These are phyloP conservation scores for Lycodopsis pacificus DNA, from an alignment of 2,797 vertebrate genomes.

Conservation along the genomic window DNA sequence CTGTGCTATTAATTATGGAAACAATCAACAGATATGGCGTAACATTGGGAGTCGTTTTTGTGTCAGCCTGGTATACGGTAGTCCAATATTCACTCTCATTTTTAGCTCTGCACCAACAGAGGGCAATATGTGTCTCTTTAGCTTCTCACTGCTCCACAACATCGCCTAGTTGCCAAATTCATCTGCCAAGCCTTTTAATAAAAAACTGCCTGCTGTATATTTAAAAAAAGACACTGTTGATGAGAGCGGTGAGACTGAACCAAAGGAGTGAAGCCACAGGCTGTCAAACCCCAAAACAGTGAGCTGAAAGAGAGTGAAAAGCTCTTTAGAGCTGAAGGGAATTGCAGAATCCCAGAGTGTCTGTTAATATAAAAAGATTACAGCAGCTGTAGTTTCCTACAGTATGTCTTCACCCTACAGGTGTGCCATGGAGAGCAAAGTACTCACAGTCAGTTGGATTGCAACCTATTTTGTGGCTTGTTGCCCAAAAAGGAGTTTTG, in stretches of 20 bases:
- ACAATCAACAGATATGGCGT: neutral
- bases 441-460: neutral
- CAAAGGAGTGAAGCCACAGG: neutral
- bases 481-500: neutral
- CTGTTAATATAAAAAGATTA: neutral
- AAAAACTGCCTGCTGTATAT: neutral
- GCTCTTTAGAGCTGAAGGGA: neutral
- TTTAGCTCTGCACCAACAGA: neutral
- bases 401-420: neutral
- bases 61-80: neutral
- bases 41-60: neutral
- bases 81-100: neutral
- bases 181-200: neutral
- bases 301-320: neutral
- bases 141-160: neutral
- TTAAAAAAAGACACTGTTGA: neutral
- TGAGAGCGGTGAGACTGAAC: neutral
- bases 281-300: neutral
- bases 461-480: neutral
- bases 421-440: neutral
- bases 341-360: neutral
- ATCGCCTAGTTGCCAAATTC: neutral
- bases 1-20: neutral
- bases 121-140: neutral
- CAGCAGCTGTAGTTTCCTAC: neutral